Evolutionary conservation across 30 jellyfish, hydroid and myxozoan species (phyloP).

Genomic region (Pelagia noctiluca): DNA sequence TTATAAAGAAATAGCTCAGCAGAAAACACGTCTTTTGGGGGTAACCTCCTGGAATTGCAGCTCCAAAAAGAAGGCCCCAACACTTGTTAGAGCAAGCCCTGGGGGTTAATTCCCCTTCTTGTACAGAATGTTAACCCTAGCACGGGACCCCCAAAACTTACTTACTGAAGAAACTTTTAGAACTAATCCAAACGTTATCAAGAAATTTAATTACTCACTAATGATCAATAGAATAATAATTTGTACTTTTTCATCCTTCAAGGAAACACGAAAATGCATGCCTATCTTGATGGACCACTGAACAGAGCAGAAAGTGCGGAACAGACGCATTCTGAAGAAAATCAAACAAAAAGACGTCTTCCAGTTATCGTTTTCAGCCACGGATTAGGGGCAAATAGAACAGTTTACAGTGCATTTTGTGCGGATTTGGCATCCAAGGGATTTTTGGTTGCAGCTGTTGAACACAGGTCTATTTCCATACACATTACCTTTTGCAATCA

Average conservation of each 20-base stretch:
- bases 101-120: too few relatives aligned
- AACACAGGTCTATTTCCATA: slow-evolving; percentile 95
- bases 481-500: too few relatives aligned
- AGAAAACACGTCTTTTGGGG: too few relatives aligned
- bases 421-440: slow-evolving; percentile 92
- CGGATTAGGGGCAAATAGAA: slow-evolving; percentile 82
- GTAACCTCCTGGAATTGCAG: too few relatives aligned
- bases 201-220: not conserved
- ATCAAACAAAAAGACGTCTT: slow-evolving; percentile 7
- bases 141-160: not conserved
- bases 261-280: slow-evolving; percentile 57
- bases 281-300: slow-evolving; percentile 66
- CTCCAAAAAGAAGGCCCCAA: too few relatives aligned
- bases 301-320: not conserved
- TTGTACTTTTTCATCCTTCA: not conserved
- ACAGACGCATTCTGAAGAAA: slow-evolving; percentile 6
- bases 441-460: slow-evolving; percentile 91
- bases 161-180: not conserved
- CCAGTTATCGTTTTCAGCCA: slow-evolving; percentile 93
- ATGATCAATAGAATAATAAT: too few relatives aligned
- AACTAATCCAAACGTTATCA: not conserved
- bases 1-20: too few relatives aligned
- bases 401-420: slow-evolving; percentile 69
- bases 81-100: too few relatives aligned
- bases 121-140: not conserved